These are phyloP conservation scores for Hirtodrosophila histrioides DNA, from an alignment of 2,888 invertebrate genomes.

Conservation along the genomic window DNA sequence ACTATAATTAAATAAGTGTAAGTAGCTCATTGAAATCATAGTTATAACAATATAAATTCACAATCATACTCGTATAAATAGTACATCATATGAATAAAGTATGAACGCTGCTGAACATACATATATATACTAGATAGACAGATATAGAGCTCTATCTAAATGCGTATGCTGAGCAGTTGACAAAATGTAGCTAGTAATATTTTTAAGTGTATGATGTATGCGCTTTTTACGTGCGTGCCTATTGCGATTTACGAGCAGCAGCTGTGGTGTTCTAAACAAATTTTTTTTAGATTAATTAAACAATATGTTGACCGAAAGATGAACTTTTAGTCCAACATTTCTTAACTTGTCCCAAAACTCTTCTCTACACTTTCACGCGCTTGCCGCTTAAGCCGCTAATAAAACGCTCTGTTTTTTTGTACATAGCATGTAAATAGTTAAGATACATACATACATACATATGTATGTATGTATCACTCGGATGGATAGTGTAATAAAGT, in stretches of 20 bases:
- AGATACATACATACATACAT: neutral
- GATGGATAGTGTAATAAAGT: constrained; percentile 25
- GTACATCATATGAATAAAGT: constrained; percentile 1
- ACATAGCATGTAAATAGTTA: constrained; percentile 71
- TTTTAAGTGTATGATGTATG: constrained; percentile 59
- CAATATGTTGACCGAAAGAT: constrained; percentile 27
- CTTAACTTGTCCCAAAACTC: constrained; percentile 19
- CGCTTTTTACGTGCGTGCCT: constrained; percentile 70
- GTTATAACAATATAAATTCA: constrained; percentile 26
- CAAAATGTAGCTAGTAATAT: constrained; percentile 69
- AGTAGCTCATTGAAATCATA: constrained; percentile 40
- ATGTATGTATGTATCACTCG: constrained; percentile 4
- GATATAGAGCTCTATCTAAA: constrained; percentile 5
- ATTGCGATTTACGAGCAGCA: constrained; percentile 73
- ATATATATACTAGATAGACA: constrained; percentile 12
- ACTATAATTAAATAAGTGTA: constrained; percentile 31
- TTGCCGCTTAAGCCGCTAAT: constrained; percentile 60
- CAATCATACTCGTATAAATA: constrained; percentile 1
- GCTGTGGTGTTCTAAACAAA: constrained; percentile 73
- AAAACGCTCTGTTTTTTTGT: constrained; percentile 57
- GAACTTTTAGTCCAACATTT: constrained; percentile 29
- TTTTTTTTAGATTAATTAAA: constrained; percentile 60
- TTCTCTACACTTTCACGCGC: constrained; percentile 45
- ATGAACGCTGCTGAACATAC: constrained; percentile 25
- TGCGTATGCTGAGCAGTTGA: constrained; percentile 46